Percentiles rank a stretch among this genome's conserved stretches.
Evolutionary conservation across 2,797 vertebrate species (phyloP).

Genomic region (Margarornis squamiger): DNA sequence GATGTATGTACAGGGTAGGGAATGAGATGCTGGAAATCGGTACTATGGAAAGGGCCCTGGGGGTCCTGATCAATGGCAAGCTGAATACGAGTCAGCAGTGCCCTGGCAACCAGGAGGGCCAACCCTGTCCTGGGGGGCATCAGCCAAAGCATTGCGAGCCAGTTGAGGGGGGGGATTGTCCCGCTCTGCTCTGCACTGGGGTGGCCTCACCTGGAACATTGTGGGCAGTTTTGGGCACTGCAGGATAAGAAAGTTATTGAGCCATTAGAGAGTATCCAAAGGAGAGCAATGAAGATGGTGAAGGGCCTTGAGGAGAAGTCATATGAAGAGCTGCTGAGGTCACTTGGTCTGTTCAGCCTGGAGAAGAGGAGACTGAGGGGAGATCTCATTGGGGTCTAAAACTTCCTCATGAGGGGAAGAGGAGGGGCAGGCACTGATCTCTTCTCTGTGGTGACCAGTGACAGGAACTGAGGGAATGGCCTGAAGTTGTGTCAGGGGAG

Average conservation of each 20-base stretch:
- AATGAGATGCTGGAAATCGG: not conserved
- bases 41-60: not conserved
- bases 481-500: not conserved
- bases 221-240: not conserved
- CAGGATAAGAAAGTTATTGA: not conserved
- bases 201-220: not conserved
- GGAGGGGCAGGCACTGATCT: not conserved
- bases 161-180: not conserved
- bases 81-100: not conserved
- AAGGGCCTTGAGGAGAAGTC: not conserved
- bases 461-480: not conserved
- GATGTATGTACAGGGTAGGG: not conserved
- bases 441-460: not conserved
- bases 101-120: not conserved
- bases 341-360: not conserved
- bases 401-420: not conserved
- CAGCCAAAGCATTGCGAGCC: not conserved
- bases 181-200: not conserved
- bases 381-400: not conserved
- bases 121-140: not conserved
- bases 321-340: not conserved
- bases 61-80: not conserved
- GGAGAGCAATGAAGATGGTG: not conserved
- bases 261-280: not conserved
- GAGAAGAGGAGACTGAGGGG: not conserved